Percentiles rank a stretch among this genome's conserved stretches.
These are phyloP conservation scores for Hydrochoerus hydrochaeris DNA, from an alignment of 2,113 vertebrate genomes.

Conservation along the genomic window DNA sequence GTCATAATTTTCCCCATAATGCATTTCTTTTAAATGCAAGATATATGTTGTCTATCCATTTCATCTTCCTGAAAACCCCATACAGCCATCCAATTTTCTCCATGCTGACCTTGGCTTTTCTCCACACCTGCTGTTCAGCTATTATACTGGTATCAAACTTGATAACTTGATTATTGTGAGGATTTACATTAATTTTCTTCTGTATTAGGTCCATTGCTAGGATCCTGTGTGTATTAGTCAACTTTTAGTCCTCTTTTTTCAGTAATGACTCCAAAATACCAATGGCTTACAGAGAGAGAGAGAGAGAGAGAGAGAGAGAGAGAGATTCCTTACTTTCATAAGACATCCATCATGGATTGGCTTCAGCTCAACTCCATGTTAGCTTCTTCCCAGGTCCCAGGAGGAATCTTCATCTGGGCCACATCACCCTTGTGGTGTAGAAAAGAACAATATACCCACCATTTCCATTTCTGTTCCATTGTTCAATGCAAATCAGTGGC, in stretches of 20 bases:
- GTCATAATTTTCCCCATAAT: not conserved
- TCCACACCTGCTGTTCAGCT: no score
- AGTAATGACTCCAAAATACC: not conserved
- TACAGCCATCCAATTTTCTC: no score
- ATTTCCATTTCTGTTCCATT: constrained; percentile 26
- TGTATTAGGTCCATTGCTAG: no score
- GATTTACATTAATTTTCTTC: no score
- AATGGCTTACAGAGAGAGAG: not conserved
- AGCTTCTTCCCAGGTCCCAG: not conserved
- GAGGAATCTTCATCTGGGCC: not conserved
- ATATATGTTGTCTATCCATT: not conserved
- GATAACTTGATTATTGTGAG: no score
- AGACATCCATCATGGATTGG: not conserved
- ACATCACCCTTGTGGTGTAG: not conserved
- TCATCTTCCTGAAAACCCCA: no score
- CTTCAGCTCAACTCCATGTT: not conserved
- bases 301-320: no score
- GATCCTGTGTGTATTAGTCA: not conserved
- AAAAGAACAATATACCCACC: not conserved
- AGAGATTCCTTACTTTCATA: constrained; percentile 19
- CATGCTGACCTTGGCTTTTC: no score
- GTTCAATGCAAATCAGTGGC: not conserved
- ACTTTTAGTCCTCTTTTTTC: not conserved
- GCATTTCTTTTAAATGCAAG: not conserved
- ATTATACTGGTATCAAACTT: no score